Conservation (phyloP, 92 coral and sea anemone genomes). For the Zoanthus sociatus region DNA sequence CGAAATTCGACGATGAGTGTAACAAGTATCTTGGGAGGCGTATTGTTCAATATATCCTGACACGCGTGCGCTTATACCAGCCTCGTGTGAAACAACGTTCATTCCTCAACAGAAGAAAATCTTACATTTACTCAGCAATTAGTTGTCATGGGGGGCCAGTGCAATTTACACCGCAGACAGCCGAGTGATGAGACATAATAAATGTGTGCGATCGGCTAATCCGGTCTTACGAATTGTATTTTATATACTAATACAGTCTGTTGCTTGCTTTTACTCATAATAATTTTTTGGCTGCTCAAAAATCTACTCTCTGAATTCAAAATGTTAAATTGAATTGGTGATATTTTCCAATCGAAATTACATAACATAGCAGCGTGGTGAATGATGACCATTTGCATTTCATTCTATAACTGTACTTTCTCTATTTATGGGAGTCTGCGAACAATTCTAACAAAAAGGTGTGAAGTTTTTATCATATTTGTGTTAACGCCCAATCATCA, state of each 20-base stretch:
- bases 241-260: no score
- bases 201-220: background rate
- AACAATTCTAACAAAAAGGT: background rate
- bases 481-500: background rate
- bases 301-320: no score
- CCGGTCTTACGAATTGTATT: background rate
- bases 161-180: background rate
- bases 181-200: background rate
- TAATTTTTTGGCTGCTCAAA: no score
- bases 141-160: background rate
- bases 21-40: no score
- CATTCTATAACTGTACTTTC: background rate
- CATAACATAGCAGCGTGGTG: background rate
- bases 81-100: background rate
- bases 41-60: no score
- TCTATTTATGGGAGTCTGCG: background rate
- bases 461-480: background rate
- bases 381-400: background rate
- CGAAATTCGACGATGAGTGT: no score
- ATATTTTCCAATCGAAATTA: background rate
- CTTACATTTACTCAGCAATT: background rate
- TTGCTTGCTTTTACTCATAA: no score
- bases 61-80: no score
- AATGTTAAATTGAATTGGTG: no score
- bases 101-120: background rate